Conservation (phyloP, 2,888 invertebrate genomes). For the Thymelicus sylvestris region DNA sequence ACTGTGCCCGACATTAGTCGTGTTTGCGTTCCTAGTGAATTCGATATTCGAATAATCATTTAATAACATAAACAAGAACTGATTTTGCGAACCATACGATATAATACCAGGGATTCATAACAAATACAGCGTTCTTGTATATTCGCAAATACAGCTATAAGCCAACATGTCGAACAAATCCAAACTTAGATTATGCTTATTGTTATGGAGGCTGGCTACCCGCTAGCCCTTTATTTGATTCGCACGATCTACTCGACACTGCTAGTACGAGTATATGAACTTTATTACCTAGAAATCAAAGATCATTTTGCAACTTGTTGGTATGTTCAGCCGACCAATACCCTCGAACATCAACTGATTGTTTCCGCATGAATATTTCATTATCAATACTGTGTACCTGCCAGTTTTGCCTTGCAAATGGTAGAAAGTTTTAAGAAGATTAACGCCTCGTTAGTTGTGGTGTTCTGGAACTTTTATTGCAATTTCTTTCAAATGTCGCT, state of each 20-base stretch:
- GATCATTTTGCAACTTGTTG: slow-evolving; percentile 43
- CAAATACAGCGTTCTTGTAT: slow-evolving; percentile 42
- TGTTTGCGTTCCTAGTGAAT: no score
- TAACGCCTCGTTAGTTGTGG: slow-evolving; percentile 23
- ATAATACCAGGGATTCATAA: slow-evolving; percentile 47
- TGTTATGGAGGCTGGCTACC: slow-evolving; percentile 60
- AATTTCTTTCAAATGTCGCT: neutral
- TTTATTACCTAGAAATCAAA: slow-evolving; percentile 44
- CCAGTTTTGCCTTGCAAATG: slow-evolving; percentile 25
- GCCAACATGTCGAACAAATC: slow-evolving; percentile 62
- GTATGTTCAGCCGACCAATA: slow-evolving; percentile 42
- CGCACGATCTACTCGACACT: slow-evolving; percentile 21
- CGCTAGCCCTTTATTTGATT: slow-evolving; percentile 53
- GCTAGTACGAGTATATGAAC: slow-evolving; percentile 42
- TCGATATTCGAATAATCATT: no score
- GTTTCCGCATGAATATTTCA: slow-evolving; percentile 67
- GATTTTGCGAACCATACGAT: no score
- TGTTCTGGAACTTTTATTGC: slow-evolving; percentile 14
- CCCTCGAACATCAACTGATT: slow-evolving; percentile 56
- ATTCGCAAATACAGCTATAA: slow-evolving; percentile 46
- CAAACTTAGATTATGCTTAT: slow-evolving; percentile 67
- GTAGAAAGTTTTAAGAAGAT: slow-evolving; percentile 5
- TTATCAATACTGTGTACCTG: slow-evolving; percentile 53
- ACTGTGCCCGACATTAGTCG: no score
- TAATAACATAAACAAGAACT: neutral